Evolutionary conservation across 2,113 vertebrate genomes (phyloP), one percentile per base, ranked within the genome.

Genomic region (Ornithorhynchus anatinus): DNA sequence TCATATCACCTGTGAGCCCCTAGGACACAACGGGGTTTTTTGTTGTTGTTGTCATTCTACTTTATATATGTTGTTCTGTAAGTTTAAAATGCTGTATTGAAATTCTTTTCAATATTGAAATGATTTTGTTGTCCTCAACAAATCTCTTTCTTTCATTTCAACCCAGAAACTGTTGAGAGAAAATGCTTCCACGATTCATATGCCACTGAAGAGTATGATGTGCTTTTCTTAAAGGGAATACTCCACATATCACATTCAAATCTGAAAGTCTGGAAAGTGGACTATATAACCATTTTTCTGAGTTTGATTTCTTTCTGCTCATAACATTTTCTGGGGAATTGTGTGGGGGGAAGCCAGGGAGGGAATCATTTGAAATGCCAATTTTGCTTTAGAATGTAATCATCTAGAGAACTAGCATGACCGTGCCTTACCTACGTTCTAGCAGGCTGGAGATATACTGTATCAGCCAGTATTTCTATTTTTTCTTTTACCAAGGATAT

Each of bases 241-340:
- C 67, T 71, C 77, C 84, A 79, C 78, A 81, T 81, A 85, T 84
- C 77, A 85, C 84, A 85, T 85, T 81, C 81, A 84, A 81, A 88
- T 85, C 79, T 75, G 75, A 84, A 84, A 81, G 58, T 81, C 78
- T 77, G 73, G 84, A 78, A 83, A 83, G 85, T 88, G 86, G 86
- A 59, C 83, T 79, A 77, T 85, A 85, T 85, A 85, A 78, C 75
- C 79, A 78, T 81, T 85, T 78, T 85, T 81, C 67, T 81, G 80
- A 84, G 84, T 85, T 75, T 85, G 84, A 85, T 88, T 84, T 82
- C 78, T 88, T 84, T 75, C 73, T 78, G 72, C 75, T 66, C 81
- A 77, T 68, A 31, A n/a, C n/a, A n/a, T n/a, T n/a, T n/a, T n/a
- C n/a, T n/a, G n/a, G n/a, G n/a, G n/a, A n/a, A n/a, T n/a, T n/a